A percentile compares a stretch with the other conserved stretches of the same genome.
These are phyloP conservation scores for Eueremaeus valkanovi DNA, from an alignment of 2,888 invertebrate species.

Conservation along the genomic window DNA sequence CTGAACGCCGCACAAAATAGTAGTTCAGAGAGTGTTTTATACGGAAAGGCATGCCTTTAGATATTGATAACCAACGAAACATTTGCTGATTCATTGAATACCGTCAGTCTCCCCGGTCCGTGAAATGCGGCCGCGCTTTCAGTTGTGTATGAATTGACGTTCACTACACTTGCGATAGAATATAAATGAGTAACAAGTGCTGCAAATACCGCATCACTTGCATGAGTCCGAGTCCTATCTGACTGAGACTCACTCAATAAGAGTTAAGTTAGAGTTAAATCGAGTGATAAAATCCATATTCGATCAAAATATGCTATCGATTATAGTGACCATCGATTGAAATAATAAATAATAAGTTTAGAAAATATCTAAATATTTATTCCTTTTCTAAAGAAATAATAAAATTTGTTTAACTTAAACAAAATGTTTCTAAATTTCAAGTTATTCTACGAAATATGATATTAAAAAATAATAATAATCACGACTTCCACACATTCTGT, in stretches of 20 bases:
- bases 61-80: not conserved
- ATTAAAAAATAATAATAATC: not conserved
- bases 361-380: not conserved
- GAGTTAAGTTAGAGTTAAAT: constrained; percentile 2
- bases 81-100: constrained; percentile 27
- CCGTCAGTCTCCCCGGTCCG: constrained; percentile 19
- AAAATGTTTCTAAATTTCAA: not conserved
- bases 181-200: constrained; percentile 27
- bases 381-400: not conserved
- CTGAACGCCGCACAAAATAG: constrained; percentile 1
- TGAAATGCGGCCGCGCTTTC: not conserved
- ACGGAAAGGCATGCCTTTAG: not conserved
- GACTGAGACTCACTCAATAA: not conserved
- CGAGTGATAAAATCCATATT: constrained; percentile 19
- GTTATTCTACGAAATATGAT: no score
- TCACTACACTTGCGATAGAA: not conserved
- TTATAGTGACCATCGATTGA: not conserved
- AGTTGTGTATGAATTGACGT: not conserved
- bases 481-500: not conserved
- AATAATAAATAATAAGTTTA: not conserved
- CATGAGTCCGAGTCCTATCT: not conserved
- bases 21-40: not conserved
- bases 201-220: not conserved
- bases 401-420: not conserved
- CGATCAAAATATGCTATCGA: not conserved